phyloP scores from a whole-genome alignment of 2,113 vertebrate species.

The Hirundichthys speculiger region DNA sequence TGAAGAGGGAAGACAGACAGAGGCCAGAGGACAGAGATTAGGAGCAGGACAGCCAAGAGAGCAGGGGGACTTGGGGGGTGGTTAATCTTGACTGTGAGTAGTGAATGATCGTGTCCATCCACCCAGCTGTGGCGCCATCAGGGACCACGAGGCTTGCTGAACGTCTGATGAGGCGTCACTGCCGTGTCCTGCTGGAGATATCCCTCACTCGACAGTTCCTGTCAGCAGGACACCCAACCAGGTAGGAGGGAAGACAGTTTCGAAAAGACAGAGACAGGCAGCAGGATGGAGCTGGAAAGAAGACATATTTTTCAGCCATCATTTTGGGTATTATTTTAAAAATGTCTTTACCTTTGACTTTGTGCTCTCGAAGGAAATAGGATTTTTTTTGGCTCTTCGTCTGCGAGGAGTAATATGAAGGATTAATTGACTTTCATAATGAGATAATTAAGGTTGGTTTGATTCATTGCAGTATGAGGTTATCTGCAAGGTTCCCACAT shows the following conservation, averaged over 20 bases:
- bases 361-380: constrained; percentile 9
- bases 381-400: constrained; percentile 10
- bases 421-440: constrained; percentile 63
- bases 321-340: constrained; percentile 21
- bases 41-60: constrained; percentile 60
- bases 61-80: constrained; percentile 48
- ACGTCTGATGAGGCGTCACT: constrained; percentile 81
- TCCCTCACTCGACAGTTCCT: constrained; percentile 63
- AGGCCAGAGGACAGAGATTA: constrained; percentile 72
- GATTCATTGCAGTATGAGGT: constrained; percentile 71
- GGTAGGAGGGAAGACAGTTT: constrained; percentile 29
- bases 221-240: constrained; percentile 60
- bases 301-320: constrained; percentile 12
- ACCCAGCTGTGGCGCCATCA: constrained; percentile 79
- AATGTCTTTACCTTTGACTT: constrained; percentile 20
- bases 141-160: constrained; percentile 76
- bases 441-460: constrained; percentile 73
- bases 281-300: background rate
- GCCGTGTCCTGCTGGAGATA: constrained; percentile 64
- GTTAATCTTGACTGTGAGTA: constrained; percentile 82
- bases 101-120: constrained; percentile 79
- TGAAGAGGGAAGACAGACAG: constrained; percentile 50
- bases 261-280: constrained; percentile 4
- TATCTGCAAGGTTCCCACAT: constrained; percentile 67
- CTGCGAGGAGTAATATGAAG: constrained; percentile 34